Percentiles rank a stretch among this genome's conserved stretches.
Evolutionary conservation across 2,113 vertebrate genomes (phyloP).

Genomic region (Mobula hypostoma): DNA sequence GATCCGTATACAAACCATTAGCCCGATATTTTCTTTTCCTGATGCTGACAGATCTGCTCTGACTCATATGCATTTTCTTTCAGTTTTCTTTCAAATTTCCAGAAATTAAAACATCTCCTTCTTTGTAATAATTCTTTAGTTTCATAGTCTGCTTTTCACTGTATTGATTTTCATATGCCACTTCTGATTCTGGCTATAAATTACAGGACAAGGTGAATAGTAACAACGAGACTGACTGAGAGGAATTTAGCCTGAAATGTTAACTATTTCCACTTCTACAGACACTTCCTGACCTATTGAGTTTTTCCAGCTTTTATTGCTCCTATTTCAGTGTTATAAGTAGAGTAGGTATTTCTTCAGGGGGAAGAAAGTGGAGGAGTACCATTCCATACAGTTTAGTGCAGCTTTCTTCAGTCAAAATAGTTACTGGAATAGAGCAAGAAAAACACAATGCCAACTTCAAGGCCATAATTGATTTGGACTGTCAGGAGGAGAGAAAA

Average conservation of each 20-base stretch:
- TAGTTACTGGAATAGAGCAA: neutral
- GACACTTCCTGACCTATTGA: too few relatives aligned
- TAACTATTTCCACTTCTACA: too few relatives aligned
- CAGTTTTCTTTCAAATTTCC: neutral
- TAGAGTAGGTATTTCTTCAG: neutral
- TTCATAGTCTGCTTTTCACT: neutral
- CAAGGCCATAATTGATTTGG: neutral
- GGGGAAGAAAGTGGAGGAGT: neutral
- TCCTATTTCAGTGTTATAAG: too few relatives aligned
- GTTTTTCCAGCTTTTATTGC: too few relatives aligned
- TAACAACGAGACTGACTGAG: too few relatives aligned
- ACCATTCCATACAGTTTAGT: neutral
- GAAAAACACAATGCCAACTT: neutral
- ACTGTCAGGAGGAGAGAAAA: neutral
- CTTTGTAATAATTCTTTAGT: neutral
- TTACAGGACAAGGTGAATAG: neutral
- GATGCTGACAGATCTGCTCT: neutral
- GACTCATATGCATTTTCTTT: neutral
- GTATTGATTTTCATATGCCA: neutral
- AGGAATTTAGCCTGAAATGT: too few relatives aligned
- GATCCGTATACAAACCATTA: neutral
- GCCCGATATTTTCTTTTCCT: neutral
- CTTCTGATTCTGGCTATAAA: neutral
- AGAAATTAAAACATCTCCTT: neutral
- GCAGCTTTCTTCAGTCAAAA: neutral